Conservation (phyloP, 2,113 vertebrate species). For the Copsychus sechellarum region DNA sequence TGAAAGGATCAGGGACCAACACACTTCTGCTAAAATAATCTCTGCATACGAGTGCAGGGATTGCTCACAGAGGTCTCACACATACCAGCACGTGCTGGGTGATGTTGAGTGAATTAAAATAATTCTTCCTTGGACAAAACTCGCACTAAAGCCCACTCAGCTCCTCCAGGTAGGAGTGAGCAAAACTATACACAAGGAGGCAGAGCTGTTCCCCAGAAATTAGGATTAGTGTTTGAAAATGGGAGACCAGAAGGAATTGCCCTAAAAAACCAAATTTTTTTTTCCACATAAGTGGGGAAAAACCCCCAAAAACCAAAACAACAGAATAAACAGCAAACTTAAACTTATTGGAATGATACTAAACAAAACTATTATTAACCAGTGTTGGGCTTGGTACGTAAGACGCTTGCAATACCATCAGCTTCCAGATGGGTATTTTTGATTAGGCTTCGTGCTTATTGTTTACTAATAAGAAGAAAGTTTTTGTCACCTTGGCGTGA, state of each 20-base stretch:
- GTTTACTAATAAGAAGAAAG: neutral
- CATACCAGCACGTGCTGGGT: fast-evolving
- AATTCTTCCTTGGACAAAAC: neutral
- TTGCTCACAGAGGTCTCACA: neutral
- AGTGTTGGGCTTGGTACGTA: fast-evolving
- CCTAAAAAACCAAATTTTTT: neutral
- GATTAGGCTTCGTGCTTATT: neutral
- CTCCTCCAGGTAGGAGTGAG: neutral
- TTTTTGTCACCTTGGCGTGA: neutral
- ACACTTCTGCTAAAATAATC: neutral
- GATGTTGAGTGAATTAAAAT: neutral
- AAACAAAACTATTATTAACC: neutral
- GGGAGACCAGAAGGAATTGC: neutral
- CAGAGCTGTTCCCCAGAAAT: neutral
- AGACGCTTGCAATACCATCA: neutral
- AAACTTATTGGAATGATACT: neutral
- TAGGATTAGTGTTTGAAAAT: neutral
- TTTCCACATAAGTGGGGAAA: neutral
- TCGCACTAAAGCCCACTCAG: fast-evolving
- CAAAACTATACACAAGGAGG: neutral
- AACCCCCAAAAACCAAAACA: fast-evolving
- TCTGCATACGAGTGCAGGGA: fast-evolving
- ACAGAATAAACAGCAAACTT: neutral
- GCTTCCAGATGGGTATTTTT: neutral
- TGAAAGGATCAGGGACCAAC: neutral